phyloP scores from a whole-genome alignment of 37 sponge, comb jelly and placozoan species.

The Agelas oroides region DNA sequence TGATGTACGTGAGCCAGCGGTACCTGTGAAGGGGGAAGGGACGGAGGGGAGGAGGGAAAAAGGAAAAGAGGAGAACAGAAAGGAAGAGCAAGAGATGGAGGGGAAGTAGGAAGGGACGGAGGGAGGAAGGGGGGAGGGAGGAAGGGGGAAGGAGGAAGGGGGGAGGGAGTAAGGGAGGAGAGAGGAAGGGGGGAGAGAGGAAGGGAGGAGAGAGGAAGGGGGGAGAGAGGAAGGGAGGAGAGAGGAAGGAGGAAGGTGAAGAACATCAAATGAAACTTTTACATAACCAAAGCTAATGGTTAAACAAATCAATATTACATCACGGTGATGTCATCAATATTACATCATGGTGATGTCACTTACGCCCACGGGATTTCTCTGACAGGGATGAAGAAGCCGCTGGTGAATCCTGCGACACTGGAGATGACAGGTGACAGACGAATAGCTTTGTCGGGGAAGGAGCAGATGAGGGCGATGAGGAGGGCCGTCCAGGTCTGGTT shows the following conservation, averaged over 20 bases:
- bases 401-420: slow-evolving; percentile 84
- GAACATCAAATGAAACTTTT: too few species aligned
- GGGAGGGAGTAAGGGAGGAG: too few species aligned
- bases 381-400: slow-evolving; percentile 90
- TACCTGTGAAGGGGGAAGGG: slow-evolving; percentile 38
- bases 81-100: neutral
- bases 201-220: too few species aligned
- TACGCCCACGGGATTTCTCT: slow-evolving; percentile 61
- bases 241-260: too few species aligned
- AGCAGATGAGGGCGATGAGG: slow-evolving; percentile 72
- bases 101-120: neutral
- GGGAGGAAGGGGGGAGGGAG: too few species aligned
- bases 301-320: too few species aligned
- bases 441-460: slow-evolving; percentile 59
- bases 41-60: neutral
- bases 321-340: too few species aligned
- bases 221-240: too few species aligned
- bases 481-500: slow-evolving; percentile 90
- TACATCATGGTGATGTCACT: slow-evolving; percentile 4
- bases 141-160: too few species aligned
- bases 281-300: too few species aligned
- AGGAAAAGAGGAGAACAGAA: neutral
- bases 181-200: too few species aligned
- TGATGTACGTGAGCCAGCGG: slow-evolving; percentile 81
- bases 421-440: slow-evolving; percentile 80